Conservation (phyloP, 2,113 vertebrate genomes). For the Marcusenius ussheri region DNA sequence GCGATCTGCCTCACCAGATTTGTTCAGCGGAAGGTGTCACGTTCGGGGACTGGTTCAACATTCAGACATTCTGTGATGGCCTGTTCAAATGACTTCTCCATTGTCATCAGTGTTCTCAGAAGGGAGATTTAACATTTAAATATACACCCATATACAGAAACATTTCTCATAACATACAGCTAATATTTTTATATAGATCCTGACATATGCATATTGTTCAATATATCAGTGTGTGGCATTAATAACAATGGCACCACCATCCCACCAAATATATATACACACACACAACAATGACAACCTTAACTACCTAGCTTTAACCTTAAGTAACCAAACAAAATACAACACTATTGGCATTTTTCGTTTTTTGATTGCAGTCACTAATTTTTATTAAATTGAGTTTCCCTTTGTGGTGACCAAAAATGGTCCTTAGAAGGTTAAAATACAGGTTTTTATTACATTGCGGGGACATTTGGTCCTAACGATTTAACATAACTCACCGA, state of each 20-base stretch:
- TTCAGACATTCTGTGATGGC: conserved; percentile 13
- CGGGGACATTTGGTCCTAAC: background rate
- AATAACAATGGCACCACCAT: no score
- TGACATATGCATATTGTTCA: background rate
- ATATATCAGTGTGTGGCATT: background rate
- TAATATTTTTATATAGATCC: background rate
- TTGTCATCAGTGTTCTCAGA: background rate
- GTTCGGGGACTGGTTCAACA: conserved; percentile 1
- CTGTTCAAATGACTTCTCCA: background rate
- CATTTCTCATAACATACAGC: background rate
- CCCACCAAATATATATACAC: background rate
- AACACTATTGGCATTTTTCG: background rate
- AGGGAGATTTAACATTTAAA: background rate
- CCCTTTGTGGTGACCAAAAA: background rate
- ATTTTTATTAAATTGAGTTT: background rate
- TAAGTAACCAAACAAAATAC: background rate
- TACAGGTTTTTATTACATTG: background rate
- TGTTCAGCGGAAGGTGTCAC: conserved; percentile 9
- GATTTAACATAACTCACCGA: background rate
- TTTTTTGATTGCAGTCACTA: background rate
- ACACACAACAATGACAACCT: background rate
- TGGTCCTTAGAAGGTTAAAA: background rate
- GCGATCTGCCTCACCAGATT: conserved; percentile 14
- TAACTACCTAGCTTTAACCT: background rate
- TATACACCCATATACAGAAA: background rate